A percentile compares a stretch with the other conserved stretches of the same genome.
Conservation (phyloP, 2,888 invertebrate genomes). For the Lasioglossum figueresi region DNA sequence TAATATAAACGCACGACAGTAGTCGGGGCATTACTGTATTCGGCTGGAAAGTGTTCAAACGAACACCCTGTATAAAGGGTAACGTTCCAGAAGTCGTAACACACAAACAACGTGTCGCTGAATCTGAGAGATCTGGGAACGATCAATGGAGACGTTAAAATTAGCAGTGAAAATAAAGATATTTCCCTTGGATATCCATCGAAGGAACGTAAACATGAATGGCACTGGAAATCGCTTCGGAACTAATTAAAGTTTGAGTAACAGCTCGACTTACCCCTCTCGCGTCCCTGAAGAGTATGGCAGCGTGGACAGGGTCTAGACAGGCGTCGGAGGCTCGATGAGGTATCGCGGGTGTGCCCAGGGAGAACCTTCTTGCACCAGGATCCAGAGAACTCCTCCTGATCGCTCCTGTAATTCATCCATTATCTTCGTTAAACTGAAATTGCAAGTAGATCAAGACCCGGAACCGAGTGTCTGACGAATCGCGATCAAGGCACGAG, state of each 20-base stretch:
- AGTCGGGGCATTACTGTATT: too few species aligned
- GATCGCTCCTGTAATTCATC: constrained; percentile 88
- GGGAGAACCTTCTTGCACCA: constrained; percentile 91
- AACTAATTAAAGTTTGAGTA: background rate
- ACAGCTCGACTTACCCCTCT: constrained; percentile 90
- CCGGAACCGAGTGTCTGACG: background rate
- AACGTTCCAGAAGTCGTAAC: background rate
- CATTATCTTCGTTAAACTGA: background rate
- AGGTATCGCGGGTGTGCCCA: constrained; percentile 86
- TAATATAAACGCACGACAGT: too few species aligned
- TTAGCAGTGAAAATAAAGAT: background rate
- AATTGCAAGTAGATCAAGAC: constrained; percentile 17
- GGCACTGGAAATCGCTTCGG: background rate
- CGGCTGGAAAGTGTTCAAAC: too few species aligned
- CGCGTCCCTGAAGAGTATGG: constrained; percentile 96
- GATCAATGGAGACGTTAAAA: background rate
- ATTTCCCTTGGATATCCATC: background rate
- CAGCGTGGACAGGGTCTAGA: constrained; percentile 94
- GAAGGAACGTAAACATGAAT: background rate
- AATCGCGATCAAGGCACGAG: background rate
- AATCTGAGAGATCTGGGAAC: background rate
- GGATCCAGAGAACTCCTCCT: constrained; percentile 91
- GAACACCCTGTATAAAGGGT: too few species aligned
- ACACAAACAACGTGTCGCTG: background rate
- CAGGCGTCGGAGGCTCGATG: constrained; percentile 91